Percentiles rank a stretch among this genome's conserved stretches.
These are phyloP conservation scores for Tetragonula carbonaria DNA, from an alignment of 2,888 invertebrate species.

Conservation along the genomic window DNA sequence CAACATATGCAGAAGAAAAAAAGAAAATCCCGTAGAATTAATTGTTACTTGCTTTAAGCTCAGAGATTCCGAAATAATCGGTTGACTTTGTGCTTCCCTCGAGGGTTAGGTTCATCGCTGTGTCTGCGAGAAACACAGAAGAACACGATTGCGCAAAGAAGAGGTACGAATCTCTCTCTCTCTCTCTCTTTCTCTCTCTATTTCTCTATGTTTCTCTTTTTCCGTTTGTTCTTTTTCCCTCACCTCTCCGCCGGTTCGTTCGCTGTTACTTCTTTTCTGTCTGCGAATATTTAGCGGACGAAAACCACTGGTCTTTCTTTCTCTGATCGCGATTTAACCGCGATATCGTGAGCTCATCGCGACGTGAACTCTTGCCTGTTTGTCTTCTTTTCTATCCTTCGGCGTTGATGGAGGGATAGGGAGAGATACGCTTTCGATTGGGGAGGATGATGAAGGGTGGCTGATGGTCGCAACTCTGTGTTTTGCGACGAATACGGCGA, in stretches of 20 bases:
- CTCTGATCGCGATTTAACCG: constrained; percentile 14
- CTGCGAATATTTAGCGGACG: constrained; percentile 38
- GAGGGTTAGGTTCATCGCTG: no score
- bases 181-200: neutral
- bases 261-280: constrained; percentile 8
- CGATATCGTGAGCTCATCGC: constrained; percentile 3
- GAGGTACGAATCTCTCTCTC: neutral
- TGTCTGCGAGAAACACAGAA: constrained; percentile 14
- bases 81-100: no score
- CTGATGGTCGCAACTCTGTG: neutral
- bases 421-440: neutral
- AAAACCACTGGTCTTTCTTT: neutral
- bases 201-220: neutral
- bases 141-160: constrained; percentile 26
- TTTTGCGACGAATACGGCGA: neutral
- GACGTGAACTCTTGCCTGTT: neutral
- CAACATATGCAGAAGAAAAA: no score
- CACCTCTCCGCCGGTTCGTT: neutral
- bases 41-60: no score
- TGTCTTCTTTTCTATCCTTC: neutral
- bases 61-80: no score
- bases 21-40: no score
- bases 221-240: neutral
- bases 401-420: neutral
- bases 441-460: no score